Conservation (phyloP, 2,888 invertebrate genomes). For the Lissocephala sabroskyi region DNA sequence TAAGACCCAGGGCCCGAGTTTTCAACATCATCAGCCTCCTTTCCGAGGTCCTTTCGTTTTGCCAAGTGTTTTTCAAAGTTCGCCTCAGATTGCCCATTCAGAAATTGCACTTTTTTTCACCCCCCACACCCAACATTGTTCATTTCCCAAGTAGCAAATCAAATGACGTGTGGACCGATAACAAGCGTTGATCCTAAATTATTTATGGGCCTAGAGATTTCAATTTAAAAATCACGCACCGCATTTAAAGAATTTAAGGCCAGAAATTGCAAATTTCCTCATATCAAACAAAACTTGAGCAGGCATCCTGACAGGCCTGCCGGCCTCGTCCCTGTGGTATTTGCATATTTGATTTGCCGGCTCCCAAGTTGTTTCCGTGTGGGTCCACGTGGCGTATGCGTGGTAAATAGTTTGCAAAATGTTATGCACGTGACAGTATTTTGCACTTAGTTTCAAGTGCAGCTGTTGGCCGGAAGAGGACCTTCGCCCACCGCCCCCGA, state of each 20-base stretch:
- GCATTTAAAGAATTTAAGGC: conserved; percentile 58
- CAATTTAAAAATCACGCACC: conserved; percentile 32
- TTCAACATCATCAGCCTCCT: conserved; percentile 10
- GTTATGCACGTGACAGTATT: conserved; percentile 8
- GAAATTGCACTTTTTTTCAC: conserved; percentile 19
- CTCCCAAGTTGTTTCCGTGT: conserved; percentile 16
- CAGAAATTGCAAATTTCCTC: conserved; percentile 59
- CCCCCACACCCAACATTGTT: too few species aligned
- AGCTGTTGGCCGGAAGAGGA: too few species aligned
- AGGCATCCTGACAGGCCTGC: background rate
- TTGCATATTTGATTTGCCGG: conserved; percentile 49
- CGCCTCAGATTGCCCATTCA: conserved; percentile 40
- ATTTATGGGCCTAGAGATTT: conserved; percentile 9
- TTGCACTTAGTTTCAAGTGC: conserved; percentile 1
- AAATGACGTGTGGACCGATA: conserved; percentile 54
- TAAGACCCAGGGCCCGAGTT: too few species aligned
- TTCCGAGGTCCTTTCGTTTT: conserved; percentile 5
- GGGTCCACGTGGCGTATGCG: conserved; percentile 19
- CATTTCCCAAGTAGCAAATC: conserved; percentile 55
- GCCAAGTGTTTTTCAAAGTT: conserved; percentile 58
- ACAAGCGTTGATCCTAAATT: background rate
- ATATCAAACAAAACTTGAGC: conserved; percentile 42
- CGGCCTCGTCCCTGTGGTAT: conserved; percentile 15
- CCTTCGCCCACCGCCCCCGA: too few species aligned
- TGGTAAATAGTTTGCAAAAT: conserved; percentile 6